A percentile compares a stretch with the other conserved stretches of the same genome.
phyloP scores from a whole-genome alignment of 2,113 vertebrate species.

The Chamaetylas fuelleborni region DNA sequence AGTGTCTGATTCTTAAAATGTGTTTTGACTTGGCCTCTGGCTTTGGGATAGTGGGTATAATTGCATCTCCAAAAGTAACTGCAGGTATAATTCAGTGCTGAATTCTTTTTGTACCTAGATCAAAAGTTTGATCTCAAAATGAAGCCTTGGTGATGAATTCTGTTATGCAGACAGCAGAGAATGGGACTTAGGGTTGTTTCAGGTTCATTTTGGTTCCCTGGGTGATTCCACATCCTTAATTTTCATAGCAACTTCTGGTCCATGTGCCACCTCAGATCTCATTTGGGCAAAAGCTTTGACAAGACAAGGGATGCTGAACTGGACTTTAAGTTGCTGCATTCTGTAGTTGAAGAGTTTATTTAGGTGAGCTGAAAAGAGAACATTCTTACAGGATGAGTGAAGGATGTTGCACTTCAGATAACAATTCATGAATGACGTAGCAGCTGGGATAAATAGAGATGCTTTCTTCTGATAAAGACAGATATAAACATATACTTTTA shows the following conservation, averaged over 20 bases:
- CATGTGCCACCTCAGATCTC: not conserved
- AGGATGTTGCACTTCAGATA: not conserved
- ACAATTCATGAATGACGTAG: not conserved
- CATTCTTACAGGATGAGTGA: not conserved
- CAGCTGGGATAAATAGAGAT: not conserved
- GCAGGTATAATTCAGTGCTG: not conserved
- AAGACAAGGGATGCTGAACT: not conserved
- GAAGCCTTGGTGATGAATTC: not conserved
- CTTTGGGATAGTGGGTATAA: not conserved
- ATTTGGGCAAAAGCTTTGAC: not conserved
- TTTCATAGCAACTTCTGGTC: not conserved
- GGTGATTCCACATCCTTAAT: not conserved
- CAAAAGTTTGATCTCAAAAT: not conserved
- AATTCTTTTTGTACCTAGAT: not conserved
- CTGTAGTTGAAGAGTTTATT: slow-evolving; percentile 8
- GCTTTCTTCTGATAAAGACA: not conserved
- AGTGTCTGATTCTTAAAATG: not conserved
- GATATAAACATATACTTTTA: not conserved
- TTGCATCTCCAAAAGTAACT: not conserved
- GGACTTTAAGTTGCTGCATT: not conserved
- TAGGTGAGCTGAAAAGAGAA: slow-evolving; percentile 17
- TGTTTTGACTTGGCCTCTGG: not conserved
- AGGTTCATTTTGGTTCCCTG: not conserved
- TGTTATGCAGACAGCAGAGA: not conserved
- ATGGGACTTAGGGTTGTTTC: not conserved